Conservation (phyloP, 2,113 vertebrate species). For the Monopterus albus region DNA sequence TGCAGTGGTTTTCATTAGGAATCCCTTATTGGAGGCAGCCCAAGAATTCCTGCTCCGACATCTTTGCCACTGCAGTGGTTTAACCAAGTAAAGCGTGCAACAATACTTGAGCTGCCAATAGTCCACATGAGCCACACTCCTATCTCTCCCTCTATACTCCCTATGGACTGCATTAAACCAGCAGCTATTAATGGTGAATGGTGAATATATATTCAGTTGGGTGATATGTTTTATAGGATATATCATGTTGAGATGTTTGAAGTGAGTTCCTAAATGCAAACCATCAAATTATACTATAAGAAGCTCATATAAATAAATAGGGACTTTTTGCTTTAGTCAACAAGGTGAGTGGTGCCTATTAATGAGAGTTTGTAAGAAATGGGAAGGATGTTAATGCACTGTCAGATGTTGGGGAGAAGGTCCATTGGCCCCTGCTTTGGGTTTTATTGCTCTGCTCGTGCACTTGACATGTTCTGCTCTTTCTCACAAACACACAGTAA, state of each 20-base stretch:
- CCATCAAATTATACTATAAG: conserved; percentile 31
- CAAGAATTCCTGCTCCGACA: conserved; percentile 79
- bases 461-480: conserved; percentile 82
- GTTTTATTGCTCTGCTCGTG: conserved; percentile 73
- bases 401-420: conserved; percentile 78
- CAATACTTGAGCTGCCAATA: conserved; percentile 44
- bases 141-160: conserved; percentile 26
- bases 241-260: conserved; percentile 54
- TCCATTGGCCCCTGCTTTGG: conserved; percentile 65
- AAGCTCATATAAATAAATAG: conserved; percentile 22
- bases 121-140: conserved; percentile 44
- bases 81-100: conserved; percentile 73
- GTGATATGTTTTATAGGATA: conserved; percentile 68
- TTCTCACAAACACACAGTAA: conserved; percentile 85
- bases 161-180: conserved; percentile 72
- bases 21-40: conserved; percentile 80
- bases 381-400: conserved; percentile 68
- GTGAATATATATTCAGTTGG: conserved; percentile 72
- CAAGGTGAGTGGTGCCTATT: conserved; percentile 47
- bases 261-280: conserved; percentile 46
- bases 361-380: conserved; percentile 43
- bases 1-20: conserved; percentile 81
- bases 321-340: conserved; percentile 37
- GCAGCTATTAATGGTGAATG: conserved; percentile 74
- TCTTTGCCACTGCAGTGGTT: conserved; percentile 79